Base-by-base conservation (phyloP, 1,140 invertebrate species). In the Caerostris extrusa region DNA sequence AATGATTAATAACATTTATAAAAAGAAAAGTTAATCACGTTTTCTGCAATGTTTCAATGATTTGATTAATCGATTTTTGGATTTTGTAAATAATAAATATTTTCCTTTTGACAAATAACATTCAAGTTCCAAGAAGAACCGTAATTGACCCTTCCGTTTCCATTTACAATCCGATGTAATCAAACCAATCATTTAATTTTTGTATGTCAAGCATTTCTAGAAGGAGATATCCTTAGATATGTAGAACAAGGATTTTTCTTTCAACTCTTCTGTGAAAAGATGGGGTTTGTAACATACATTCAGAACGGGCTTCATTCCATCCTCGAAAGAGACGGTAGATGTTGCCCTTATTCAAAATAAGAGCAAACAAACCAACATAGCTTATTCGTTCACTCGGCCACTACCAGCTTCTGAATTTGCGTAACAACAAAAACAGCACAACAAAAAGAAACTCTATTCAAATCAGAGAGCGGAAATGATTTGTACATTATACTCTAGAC, bases 231-330 rank as follows among this genome's bases (percentile, higher is more conserved):
- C 34, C 34, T 10, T 71, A 77, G 71, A 77, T 77, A 77, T 77
- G 71, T 77, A 50, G 71, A 77, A 77, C 71, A 77, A 77, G 71
- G 71, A 77, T 77, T 50, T 34, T 77, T 77, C 71, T 77, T 34
- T 77, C 71, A 50, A 77, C 71, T 53, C 71, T 77, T 77, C 50
- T 77, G 50, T 50, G 71, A 77, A 77, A 77, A 34, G 34, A 12
- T 77, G 19, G 34, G 34, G 71, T 53, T 77, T 77, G 8, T 77
- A 77, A 12, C 71, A 77, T 12, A 77, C 34, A 77, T 77, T 77
- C 34, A 10, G 19, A 77, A 50, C 53, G 12, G 34, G 34, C 14
- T 77, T 53, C 10, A 50, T 14, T 77, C 34, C 71, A 12, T 12
- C 50, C 12, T 77, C 71, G 53, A 77, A 34, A 77, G 71, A 53